Evolutionary conservation across 1,140 invertebrate genomes (phyloP), one percentile per base, ranked within the genome.

Genomic region (Augochlora pura): DNA sequence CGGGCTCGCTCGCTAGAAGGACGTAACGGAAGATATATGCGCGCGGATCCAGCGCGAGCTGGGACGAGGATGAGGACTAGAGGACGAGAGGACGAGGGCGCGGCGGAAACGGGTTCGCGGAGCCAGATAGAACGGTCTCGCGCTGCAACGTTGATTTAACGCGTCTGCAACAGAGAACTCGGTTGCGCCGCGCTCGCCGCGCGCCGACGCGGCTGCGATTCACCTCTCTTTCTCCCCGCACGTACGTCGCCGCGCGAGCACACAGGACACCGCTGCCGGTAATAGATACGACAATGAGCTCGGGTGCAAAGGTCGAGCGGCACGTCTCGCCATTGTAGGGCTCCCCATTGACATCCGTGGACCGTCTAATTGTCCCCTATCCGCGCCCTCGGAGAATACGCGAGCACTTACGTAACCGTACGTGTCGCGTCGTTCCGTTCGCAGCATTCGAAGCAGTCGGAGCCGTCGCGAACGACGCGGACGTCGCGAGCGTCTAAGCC

Each of bases 251-350:
- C 32, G 64, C 46, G 46, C 60, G 69, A 27, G 32, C 60, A 52
- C 49, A 52, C 49, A 52, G 59, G 49, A 60, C 38, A 42, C 46
- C 49, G 76, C 52, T 71, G 75, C 32, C 69, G 65, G 79, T 86
- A 85, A 86, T 85, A 82, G 82, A 82, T 82, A 74, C 84, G 76
- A 85, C 84, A 82, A 85, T 82, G 83, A 82, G 83, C 79, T 65
- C 79, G 66, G 68, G 27, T 73, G 76, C 71, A 60, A 86, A 82
- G 76, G 76, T 86, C 83, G 75, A 75, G 80, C 78, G 57, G 62
- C 84, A 63, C 65, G 66, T 82, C 76, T 77, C 80, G 49, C 71
- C 38, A 86, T 86, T 86, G 76, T 85, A 62, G 25, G 42, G 60
- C 62, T 79, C 67, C 72, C 64, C 76, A 86, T 82, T 85, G 83